Evolutionary conservation across 2,113 vertebrate genomes (phyloP).

Genomic region (Strix aluco): DNA sequence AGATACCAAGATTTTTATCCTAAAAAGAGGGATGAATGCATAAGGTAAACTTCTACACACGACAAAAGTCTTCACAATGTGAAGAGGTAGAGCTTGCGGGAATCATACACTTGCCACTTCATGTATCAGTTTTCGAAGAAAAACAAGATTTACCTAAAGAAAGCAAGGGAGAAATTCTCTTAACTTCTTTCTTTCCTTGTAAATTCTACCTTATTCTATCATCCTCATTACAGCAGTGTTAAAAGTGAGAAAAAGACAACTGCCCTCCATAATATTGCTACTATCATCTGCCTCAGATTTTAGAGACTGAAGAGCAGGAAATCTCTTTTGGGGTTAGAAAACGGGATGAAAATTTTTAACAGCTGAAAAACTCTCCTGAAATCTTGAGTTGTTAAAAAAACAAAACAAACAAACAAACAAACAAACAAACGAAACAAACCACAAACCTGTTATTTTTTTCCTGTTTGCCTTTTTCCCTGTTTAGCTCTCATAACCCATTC

Average conservation of each 20-base stretch:
- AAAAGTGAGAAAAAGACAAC: background rate
- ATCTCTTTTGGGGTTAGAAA: background rate
- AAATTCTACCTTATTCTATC: background rate
- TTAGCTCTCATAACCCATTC: background rate
- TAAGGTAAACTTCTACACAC: background rate
- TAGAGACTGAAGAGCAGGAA: background rate
- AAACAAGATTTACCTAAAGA: background rate
- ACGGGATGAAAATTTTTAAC: background rate
- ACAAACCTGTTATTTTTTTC: background rate
- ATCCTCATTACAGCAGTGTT: background rate
- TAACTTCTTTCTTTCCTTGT: background rate
- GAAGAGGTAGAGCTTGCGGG: background rate
- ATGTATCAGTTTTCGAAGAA: background rate
- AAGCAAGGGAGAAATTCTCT: background rate
- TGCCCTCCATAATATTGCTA: background rate
- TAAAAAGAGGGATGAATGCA: background rate
- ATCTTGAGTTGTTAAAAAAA: background rate
- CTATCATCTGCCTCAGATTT: background rate
- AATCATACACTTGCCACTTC: background rate
- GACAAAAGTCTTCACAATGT: background rate
- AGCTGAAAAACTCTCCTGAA: background rate
- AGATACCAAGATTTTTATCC: background rate
- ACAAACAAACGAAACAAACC: background rate
- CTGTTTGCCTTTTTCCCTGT: background rate
- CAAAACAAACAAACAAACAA: background rate